Evolutionary conservation across 2,888 invertebrate species (phyloP).

Genomic region (Nephrotoma flavescens): DNA sequence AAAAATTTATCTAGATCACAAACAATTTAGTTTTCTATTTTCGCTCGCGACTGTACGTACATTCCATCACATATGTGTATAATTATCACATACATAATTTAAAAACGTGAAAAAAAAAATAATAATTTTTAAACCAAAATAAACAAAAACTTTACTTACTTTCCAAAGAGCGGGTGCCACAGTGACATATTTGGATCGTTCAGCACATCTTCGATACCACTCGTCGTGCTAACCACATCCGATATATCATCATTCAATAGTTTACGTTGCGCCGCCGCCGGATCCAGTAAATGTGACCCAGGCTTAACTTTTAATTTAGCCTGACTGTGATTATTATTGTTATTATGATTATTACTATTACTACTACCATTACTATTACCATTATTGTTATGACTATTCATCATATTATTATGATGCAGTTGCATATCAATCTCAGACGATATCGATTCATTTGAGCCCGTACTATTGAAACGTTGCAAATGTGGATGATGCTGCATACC

Average conservation of each 20-base stretch:
- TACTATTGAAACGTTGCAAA: neutral
- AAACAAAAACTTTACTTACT: slow-evolving; percentile 41
- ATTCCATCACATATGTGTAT: neutral
- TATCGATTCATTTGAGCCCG: neutral
- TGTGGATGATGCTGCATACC: neutral
- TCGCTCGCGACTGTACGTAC: neutral
- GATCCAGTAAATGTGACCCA: slow-evolving; percentile 38
- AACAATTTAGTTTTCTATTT: neutral
- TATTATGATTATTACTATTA: slow-evolving; percentile 30
- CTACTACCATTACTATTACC: slow-evolving; percentile 15
- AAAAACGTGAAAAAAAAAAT: neutral
- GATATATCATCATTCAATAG: slow-evolving; percentile 36
- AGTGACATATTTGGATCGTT: slow-evolving; percentile 49
- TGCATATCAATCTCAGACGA: neutral
- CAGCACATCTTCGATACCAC: slow-evolving; percentile 37
- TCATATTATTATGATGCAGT: neutral
- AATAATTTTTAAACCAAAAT: neutral
- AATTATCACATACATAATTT: neutral
- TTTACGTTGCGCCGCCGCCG: slow-evolving; percentile 33
- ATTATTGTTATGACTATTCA: slow-evolving; percentile 16
- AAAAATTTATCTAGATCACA: no score
- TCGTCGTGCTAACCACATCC: slow-evolving; percentile 50
- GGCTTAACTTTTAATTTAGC: slow-evolving; percentile 40
- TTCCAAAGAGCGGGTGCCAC: slow-evolving; percentile 78
- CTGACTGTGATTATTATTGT: slow-evolving; percentile 17